Base-by-base conservation (phyloP, 2,888 invertebrate genomes). In the Lochmaea crataegi region DNA sequence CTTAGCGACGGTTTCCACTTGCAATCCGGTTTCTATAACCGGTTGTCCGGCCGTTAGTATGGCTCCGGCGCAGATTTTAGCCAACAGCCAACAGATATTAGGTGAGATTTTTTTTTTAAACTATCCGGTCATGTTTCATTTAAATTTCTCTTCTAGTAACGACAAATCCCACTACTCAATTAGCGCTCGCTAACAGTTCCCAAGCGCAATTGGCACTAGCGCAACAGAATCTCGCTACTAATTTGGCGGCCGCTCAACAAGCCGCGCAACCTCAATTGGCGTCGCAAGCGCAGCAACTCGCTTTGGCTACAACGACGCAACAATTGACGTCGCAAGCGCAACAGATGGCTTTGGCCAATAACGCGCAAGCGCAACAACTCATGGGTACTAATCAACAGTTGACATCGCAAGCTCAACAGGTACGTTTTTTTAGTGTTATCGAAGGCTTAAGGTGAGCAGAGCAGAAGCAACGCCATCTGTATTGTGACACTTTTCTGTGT, bases 1-100 rank as follows among this genome's bases (percentile, higher is more conserved):
- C 75, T 87, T 90, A 78, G 90, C 90, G 14, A 89, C 90, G 0
- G 90, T 91, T 11, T 88, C 90, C n/a, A 87, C 87, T 14, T 85
- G 87, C 51, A 86, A 85, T 77, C 85, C 90, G 7, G 90, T 90
- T 6, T 90, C 90, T 7, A 89, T 91, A 75, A 89, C 90, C 6
- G 86, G 86, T 16, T 85, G 86, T 78, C 90, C 91, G 0, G 88
- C 90, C 69, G 91, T 91, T 5, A 91, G 90, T 56, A 90, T 91
- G 84, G 90, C 91, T 1, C 86, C 88, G 42, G 88, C 88, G 58
- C 89, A 89, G 79, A 85, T 87, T 42, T 77, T 87, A 72, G 87
- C 87, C 7, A 86, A 87, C 60, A 87, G 87, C 79, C 87, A 87
- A 77, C 87, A 87, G 76, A 87, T 87, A 60, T 80, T 87, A 57